These are phyloP conservation scores for Pachydiplax longipennis DNA, from an alignment of 2,888 invertebrate genomes.

Conservation along the genomic window DNA sequence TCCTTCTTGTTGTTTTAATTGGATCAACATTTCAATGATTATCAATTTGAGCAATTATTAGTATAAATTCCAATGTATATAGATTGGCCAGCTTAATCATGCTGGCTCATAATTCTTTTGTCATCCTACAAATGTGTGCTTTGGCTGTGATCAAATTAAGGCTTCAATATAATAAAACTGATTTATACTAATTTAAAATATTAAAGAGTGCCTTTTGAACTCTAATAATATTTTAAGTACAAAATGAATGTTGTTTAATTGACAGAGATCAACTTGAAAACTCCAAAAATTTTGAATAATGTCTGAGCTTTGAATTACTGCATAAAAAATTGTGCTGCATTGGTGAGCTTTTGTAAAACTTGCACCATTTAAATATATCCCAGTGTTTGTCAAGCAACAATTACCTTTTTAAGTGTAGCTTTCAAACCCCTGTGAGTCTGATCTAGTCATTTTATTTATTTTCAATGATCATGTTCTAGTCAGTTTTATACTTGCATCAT, in stretches of 20 bases:
- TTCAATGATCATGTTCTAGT: conserved; percentile 1
- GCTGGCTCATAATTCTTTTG: background rate
- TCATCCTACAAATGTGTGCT: background rate
- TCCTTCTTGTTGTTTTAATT: too few species aligned
- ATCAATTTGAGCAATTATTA: background rate
- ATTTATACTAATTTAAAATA: background rate
- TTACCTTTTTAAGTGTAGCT: background rate
- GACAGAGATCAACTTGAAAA: background rate
- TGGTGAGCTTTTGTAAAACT: conserved; percentile 36
- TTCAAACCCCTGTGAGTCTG: conserved; percentile 39
- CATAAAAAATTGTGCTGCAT: background rate
- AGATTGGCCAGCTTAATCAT: background rate
- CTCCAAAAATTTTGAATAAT: background rate
- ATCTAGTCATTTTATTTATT: conserved; percentile 36
- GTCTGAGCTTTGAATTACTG: background rate
- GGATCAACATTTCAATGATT: too few species aligned
- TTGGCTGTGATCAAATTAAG: background rate
- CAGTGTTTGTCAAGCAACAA: background rate
- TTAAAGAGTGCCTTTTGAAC: conserved; percentile 28
- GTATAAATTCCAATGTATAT: background rate
- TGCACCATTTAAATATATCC: background rate
- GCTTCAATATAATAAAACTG: background rate
- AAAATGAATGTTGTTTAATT: background rate
- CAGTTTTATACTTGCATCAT: background rate
- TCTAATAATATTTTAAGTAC: conserved; percentile 16